Evolutionary conservation across 2,888 invertebrate genomes (phyloP).

Genomic region (Drosophila trichaetosa): DNA sequence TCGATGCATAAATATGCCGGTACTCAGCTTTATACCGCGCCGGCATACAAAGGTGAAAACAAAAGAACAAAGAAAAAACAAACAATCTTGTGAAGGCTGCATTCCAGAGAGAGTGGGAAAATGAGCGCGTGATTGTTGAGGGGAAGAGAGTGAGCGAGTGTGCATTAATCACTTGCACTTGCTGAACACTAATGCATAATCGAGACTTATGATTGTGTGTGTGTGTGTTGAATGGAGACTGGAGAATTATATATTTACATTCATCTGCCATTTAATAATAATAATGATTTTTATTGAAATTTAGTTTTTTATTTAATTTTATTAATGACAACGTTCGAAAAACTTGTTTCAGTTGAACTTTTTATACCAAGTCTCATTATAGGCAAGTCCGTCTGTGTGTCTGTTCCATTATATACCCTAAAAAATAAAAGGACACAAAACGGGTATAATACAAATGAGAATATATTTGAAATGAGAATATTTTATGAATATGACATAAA

Average conservation of each 20-base stretch:
- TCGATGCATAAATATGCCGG: slow-evolving; percentile 39
- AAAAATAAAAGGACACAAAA: neutral
- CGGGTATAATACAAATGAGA: neutral
- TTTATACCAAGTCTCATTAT: neutral
- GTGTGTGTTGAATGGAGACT: neutral
- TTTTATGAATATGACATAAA: neutral
- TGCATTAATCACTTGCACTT: neutral
- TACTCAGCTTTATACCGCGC: slow-evolving; percentile 37
- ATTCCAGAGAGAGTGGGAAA: neutral
- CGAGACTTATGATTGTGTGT: neutral
- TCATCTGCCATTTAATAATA: neutral
- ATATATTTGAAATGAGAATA: neutral
- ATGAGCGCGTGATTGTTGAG: neutral
- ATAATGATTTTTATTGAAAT: neutral
- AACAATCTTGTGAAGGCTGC: neutral
- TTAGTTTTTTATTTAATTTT: neutral
- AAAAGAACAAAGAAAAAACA: neutral
- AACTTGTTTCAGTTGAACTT: slow-evolving; percentile 36
- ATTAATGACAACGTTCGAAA: slow-evolving; percentile 21
- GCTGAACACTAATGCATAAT: neutral
- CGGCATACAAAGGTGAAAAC: slow-evolving; percentile 38
- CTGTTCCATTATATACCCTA: neutral
- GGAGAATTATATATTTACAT: neutral
- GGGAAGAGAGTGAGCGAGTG: neutral
- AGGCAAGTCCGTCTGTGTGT: neutral